Evolutionary conservation across 2,888 invertebrate genomes (phyloP).

Genomic region (Monoplex corrugatus): DNA sequence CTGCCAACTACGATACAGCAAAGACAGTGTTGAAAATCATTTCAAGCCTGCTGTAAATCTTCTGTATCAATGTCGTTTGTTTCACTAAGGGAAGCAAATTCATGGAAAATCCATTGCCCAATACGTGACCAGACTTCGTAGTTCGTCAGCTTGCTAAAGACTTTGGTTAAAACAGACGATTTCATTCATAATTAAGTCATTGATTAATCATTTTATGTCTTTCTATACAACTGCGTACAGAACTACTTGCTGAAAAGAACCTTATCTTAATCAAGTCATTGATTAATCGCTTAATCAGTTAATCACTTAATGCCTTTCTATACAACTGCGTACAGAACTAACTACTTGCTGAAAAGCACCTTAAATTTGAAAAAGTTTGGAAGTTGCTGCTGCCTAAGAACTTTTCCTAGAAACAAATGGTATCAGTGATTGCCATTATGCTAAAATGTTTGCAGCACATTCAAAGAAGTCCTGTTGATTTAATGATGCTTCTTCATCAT

Average conservation of each 20-base stretch:
- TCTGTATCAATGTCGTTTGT: background rate
- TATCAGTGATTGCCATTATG: background rate
- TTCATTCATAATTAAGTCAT: background rate
- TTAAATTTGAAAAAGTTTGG: too few species aligned
- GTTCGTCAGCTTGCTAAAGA: background rate
- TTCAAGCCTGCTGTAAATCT: background rate
- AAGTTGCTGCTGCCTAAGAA: background rate
- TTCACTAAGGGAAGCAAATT: background rate
- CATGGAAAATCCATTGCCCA: background rate
- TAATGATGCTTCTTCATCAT: too few species aligned
- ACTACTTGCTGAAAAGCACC: background rate
- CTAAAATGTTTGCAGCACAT: background rate
- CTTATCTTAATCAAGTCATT: background rate
- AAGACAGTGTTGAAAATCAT: background rate
- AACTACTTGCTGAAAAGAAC: background rate
- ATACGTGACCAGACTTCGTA: background rate
- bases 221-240: background rate
- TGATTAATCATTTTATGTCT: too few species aligned
- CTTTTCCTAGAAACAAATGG: background rate
- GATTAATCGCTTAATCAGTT: too few species aligned
- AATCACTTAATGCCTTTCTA: background rate
- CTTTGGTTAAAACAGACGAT: too few species aligned
- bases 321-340: background rate
- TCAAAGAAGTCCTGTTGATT: background rate
- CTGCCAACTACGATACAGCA: background rate